Base-by-base conservation (phyloP, 1,140 invertebrate genomes). In the Saxidomus purpurata region DNA sequence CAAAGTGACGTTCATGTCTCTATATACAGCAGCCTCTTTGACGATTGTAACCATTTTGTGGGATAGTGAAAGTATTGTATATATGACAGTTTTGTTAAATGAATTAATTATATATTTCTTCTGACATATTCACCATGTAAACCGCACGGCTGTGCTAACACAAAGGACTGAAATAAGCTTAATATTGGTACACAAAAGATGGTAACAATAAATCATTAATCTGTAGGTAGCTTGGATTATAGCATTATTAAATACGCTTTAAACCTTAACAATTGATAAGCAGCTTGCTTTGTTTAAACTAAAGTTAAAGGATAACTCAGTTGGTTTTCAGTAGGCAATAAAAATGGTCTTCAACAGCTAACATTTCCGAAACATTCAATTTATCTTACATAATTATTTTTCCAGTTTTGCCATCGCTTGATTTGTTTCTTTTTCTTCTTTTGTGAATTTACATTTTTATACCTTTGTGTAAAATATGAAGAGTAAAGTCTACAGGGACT, bases 131-230 rank as follows among this genome's bases (percentile, higher is more conserved):
- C 25, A 38, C 19, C 17, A 38, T 1, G 25, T 28, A 28, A n/a
- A 71, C 36, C 31, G 34, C 9, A 3, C 67, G 28, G 34, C 38
- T 38, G 19, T 1, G 67, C 22, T 71, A 36, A 40, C n/a, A 71
- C 67, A 71, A 71, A 6, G 17, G 67, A 19, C 22, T 71, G 67
- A 71, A 71, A 71, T 71, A 71, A 36, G 67, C 67, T 71, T 38
- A 71, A 71, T 38, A 28, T 38, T 3, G 17, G 67, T 71, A 71
- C 38, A 71, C 67, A 71, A 71, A 71, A n/a, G 17, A 71, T 17
- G 34, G 36, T 36, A 71, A 36, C 36, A 38, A 71, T 71, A 19
- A 8, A 28, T 1, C 28, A 71, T 71, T 71, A 71, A 71, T 71
- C 61, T 36, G 34, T 40, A 71, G 19, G n/a, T 63, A 38, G 17